Evolutionary conservation across 1,140 invertebrate species (phyloP).

Genomic region (Prorops nasuta): DNA sequence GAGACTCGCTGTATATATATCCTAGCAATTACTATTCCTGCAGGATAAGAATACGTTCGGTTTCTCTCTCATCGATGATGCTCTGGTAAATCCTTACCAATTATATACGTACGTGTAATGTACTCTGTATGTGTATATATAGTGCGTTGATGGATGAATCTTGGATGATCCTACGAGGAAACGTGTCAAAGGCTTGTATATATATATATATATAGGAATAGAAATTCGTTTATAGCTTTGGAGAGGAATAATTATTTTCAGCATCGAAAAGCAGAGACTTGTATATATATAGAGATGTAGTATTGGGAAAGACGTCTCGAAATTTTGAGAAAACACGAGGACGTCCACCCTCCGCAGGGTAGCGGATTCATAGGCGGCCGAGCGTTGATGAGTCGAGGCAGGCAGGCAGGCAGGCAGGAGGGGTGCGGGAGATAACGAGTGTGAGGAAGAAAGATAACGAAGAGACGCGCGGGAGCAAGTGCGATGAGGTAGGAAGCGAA

Average conservation of each 20-base stretch:
- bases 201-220: too few relatives aligned
- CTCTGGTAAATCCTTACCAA: too few relatives aligned
- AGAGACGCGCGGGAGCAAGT: slow-evolving; percentile 1
- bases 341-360: background rate
- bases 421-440: slow-evolving; percentile 13
- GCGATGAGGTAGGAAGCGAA: background rate
- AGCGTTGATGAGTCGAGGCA: slow-evolving; percentile 52
- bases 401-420: slow-evolving; percentile 30
- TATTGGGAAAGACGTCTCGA: too few relatives aligned
- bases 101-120: background rate
- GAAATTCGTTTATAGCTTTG: too few relatives aligned
- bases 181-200: too few relatives aligned
- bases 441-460: slow-evolving; percentile 5
- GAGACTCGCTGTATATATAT: slow-evolving; percentile 21
- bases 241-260: too few relatives aligned
- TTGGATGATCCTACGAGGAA: too few relatives aligned
- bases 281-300: too few relatives aligned
- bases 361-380: slow-evolving; percentile 29
- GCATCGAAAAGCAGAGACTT: too few relatives aligned
- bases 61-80: too few relatives aligned
- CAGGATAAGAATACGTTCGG: too few relatives aligned
- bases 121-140: background rate
- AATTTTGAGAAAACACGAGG: background rate
- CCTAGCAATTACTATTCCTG: slow-evolving; percentile 36
- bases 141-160: background rate